Percentiles rank a stretch among this genome's conserved stretches.
Conservation (phyloP, 2,888 invertebrate genomes). For the Apamea sordens region DNA sequence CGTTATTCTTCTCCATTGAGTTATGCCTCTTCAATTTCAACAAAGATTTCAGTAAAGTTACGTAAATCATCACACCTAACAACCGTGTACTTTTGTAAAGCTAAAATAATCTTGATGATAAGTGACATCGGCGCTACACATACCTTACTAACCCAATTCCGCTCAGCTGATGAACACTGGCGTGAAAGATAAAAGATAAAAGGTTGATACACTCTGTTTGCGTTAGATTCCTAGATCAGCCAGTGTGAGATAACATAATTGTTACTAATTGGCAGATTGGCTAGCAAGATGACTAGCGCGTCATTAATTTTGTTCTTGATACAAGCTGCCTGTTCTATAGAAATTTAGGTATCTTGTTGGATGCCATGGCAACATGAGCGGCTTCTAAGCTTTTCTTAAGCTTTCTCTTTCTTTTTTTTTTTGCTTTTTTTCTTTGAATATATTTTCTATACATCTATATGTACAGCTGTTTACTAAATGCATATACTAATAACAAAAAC, state of each 20-base stretch:
- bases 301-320: slow-evolving; percentile 50
- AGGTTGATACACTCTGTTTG: slow-evolving; percentile 64
- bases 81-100: neutral
- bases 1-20: neutral
- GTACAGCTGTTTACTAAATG: no score
- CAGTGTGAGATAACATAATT: slow-evolving; percentile 51
- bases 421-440: no score
- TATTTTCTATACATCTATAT: no score
- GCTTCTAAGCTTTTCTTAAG: neutral
- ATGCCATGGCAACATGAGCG: neutral
- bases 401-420: no score
- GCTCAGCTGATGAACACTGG: slow-evolving; percentile 50
- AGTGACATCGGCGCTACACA: slow-evolving; percentile 32
- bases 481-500: no score
- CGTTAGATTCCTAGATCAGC: slow-evolving; percentile 58
- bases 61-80: neutral
- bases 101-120: slow-evolving; percentile 43
- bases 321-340: neutral
- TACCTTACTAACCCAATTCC: slow-evolving; percentile 57
- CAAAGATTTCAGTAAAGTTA: neutral
- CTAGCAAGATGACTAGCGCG: slow-evolving; percentile 19
- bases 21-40: neutral
- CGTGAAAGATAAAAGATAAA: slow-evolving; percentile 59
- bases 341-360: neutral
- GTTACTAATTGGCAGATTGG: slow-evolving; percentile 53